phyloP scores from a whole-genome alignment of 2,797 vertebrate species.

The Onychomys arenicola region DNA sequence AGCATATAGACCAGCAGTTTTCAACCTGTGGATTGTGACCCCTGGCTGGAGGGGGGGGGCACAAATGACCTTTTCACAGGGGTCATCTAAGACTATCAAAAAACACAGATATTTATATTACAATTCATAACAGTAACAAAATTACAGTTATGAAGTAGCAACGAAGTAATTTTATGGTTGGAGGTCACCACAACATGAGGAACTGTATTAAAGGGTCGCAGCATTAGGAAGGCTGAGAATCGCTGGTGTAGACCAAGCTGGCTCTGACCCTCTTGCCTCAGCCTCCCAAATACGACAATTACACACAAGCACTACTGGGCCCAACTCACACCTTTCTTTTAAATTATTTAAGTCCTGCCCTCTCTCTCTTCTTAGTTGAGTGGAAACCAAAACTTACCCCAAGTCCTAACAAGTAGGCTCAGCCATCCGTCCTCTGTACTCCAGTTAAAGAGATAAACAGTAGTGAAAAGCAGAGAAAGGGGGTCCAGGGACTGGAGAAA shows the following conservation, averaged over 20 bases:
- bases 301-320: not conserved
- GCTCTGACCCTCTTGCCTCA: not conserved
- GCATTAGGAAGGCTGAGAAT: not conserved
- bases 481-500: not conserved
- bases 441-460: not conserved
- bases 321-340: not conserved
- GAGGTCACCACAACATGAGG: not conserved
- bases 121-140: not conserved
- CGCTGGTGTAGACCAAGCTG: not conserved
- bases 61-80: not conserved
- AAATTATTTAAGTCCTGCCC: not conserved
- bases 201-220: not conserved
- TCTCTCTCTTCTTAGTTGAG: not conserved
- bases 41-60: too few species aligned
- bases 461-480: not conserved
- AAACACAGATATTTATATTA: not conserved
- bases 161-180: not conserved
- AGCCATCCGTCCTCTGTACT: not conserved
- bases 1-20: not conserved
- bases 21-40: not conserved
- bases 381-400: not conserved
- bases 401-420: not conserved
- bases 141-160: not conserved
- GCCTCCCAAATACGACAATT: not conserved
- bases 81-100: not conserved